phyloP scores from a whole-genome alignment of 2,888 invertebrate genomes.

The Erannis defoliaria region DNA sequence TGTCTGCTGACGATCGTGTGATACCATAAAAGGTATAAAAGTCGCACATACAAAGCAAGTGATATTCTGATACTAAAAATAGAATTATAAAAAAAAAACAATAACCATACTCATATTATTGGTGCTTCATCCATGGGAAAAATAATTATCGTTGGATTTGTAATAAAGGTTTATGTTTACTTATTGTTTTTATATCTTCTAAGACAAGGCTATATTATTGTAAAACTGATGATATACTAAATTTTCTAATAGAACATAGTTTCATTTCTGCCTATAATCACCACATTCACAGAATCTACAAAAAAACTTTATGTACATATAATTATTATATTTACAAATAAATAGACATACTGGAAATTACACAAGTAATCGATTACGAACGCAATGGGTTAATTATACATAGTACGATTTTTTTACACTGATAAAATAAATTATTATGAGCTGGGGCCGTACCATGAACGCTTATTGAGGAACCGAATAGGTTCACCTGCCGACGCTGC shows the following conservation, averaged over 20 bases:
- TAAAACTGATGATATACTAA: constrained; percentile 80
- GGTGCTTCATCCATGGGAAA: constrained; percentile 68
- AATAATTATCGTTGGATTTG: constrained; percentile 74
- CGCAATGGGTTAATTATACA: constrained; percentile 9
- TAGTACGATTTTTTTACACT: constrained; percentile 21
- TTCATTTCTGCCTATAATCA: constrained; percentile 58
- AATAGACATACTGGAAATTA: constrained; percentile 18
- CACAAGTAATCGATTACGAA: constrained; percentile 13
- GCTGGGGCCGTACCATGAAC: background rate
- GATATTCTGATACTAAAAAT: constrained; percentile 29
- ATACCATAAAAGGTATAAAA: background rate
- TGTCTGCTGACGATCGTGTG: background rate
- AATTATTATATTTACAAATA: constrained; percentile 41
- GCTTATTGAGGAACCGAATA: too few relatives aligned
- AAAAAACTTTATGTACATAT: constrained; percentile 24
- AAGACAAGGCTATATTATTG: constrained; percentile 75
- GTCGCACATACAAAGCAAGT: constrained; percentile 42
- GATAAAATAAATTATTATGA: constrained; percentile 18
- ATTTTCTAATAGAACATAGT: constrained; percentile 75
- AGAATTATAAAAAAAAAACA: constrained; percentile 24
- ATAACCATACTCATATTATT: constrained; percentile 42
- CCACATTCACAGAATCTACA: background rate
- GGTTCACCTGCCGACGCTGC: too few relatives aligned
- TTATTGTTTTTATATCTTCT: constrained; percentile 69
- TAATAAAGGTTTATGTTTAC: constrained; percentile 71